Percentiles rank a stretch among this genome's conserved stretches.
Evolutionary conservation across 2,797 vertebrate genomes (phyloP).

Genomic region (Betta splendens): DNA sequence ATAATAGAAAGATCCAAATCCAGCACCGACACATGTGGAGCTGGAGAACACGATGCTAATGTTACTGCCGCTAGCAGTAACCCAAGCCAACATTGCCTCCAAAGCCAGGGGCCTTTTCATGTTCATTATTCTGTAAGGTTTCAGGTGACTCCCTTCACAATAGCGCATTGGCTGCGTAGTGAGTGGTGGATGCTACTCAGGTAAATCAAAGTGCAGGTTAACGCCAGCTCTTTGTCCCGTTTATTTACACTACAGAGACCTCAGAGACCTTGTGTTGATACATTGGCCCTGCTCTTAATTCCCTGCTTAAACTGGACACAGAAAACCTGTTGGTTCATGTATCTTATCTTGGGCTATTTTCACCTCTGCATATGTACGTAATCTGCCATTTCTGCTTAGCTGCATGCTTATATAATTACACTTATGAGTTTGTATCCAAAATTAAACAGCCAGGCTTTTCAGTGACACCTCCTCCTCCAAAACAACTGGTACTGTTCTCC

Average conservation of each 20-base stretch:
- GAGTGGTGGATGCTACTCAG: background rate
- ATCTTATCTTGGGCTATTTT: too few species aligned
- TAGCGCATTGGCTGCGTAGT: background rate
- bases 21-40: background rate
- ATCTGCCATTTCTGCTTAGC: too few species aligned
- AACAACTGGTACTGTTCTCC: conserved; percentile 10
- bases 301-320: conserved; percentile 14
- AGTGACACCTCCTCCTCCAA: conserved; percentile 26
- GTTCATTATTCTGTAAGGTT: too few species aligned
- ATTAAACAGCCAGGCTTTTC: background rate
- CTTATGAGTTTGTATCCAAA: conserved; percentile 9
- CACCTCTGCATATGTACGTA: too few species aligned
- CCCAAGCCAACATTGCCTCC: background rate
- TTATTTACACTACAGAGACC: background rate
- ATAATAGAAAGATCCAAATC: too few species aligned
- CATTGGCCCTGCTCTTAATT: conserved; percentile 8
- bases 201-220: background rate
- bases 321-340: background rate
- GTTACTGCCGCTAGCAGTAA: background rate
- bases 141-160: background rate
- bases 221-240: background rate
- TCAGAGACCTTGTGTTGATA: background rate
- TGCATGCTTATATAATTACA: conserved; percentile 8
- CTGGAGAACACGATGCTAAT: background rate
- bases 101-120: background rate